Percentiles rank a stretch among this genome's conserved stretches.
phyloP scores from a whole-genome alignment of 2,888 invertebrate genomes.

The Endomychus coccineus region DNA sequence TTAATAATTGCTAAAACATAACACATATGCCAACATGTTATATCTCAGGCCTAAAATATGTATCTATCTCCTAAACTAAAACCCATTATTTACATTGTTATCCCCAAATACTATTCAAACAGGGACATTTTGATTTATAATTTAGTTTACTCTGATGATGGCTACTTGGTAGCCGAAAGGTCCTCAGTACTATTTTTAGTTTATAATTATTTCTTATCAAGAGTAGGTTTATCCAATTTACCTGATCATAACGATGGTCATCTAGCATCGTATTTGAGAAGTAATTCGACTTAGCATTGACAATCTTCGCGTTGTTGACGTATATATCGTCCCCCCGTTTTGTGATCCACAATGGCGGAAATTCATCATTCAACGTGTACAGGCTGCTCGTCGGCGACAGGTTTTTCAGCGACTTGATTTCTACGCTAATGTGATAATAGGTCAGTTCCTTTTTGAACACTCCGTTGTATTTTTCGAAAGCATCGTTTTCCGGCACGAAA shows the following conservation, averaged over 20 bases:
- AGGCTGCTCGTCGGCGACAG: constrained; percentile 37
- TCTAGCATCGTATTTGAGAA: constrained; percentile 25
- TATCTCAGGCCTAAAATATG: no score
- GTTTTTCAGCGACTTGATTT: constrained; percentile 57
- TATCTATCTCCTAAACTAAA: no score
- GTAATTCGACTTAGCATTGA: constrained; percentile 46
- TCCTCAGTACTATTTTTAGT: no score
- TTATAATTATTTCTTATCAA: no score
- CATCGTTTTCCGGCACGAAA: constrained; percentile 79
- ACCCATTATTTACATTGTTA: no score
- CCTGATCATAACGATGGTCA: constrained; percentile 29
- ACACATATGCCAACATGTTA: no score
- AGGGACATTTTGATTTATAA: no score
- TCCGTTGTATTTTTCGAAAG: constrained; percentile 58
- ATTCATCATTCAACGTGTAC: constrained; percentile 65
- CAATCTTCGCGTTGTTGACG: constrained; percentile 78
- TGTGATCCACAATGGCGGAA: constrained; percentile 78
- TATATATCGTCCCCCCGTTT: constrained; percentile 61
- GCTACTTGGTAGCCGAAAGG: no score
- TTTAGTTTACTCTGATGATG: no score
- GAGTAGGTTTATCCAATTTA: no score
- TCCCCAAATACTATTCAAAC: no score
- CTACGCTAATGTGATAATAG: constrained; percentile 38
- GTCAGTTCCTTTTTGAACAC: constrained; percentile 52
- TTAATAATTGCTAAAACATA: no score